Evolutionary conservation across 2,113 vertebrate species (phyloP).

Genomic region (Tragelaphus imberbis): DNA sequence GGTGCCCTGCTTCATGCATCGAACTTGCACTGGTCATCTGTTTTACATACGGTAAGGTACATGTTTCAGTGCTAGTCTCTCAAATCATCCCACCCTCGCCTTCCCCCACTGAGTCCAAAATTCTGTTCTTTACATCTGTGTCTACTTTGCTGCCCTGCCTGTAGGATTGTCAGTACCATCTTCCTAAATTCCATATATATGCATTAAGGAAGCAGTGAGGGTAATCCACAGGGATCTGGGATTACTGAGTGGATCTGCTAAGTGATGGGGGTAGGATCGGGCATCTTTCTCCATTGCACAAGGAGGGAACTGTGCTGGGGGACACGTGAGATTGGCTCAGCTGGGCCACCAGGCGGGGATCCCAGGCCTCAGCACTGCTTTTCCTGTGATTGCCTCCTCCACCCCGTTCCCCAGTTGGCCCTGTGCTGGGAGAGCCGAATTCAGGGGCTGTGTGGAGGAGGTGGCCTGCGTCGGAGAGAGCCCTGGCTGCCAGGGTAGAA

Average conservation of each 20-base stretch:
- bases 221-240: background rate
- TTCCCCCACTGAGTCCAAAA: background rate
- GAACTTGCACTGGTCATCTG: background rate
- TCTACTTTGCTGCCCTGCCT: background rate
- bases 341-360: background rate
- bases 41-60: background rate
- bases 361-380: background rate
- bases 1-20: fast-evolving
- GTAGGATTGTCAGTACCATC: background rate
- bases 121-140: background rate
- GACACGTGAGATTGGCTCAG: background rate
- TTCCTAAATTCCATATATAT: background rate
- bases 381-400: background rate
- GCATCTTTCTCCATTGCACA: background rate
- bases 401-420: fast-evolving
- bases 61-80: background rate
- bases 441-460: slow-evolving; percentile 1
- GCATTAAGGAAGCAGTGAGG: background rate
- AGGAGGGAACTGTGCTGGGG: background rate
- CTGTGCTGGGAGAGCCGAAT: background rate
- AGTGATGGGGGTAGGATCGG: background rate
- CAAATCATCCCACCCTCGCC: background rate
- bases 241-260: background rate
- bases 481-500: background rate
- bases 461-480: background rate